Evolutionary conservation across 2,888 invertebrate genomes (phyloP).

Genomic region (Ashinkailepas kermadecensis): DNA sequence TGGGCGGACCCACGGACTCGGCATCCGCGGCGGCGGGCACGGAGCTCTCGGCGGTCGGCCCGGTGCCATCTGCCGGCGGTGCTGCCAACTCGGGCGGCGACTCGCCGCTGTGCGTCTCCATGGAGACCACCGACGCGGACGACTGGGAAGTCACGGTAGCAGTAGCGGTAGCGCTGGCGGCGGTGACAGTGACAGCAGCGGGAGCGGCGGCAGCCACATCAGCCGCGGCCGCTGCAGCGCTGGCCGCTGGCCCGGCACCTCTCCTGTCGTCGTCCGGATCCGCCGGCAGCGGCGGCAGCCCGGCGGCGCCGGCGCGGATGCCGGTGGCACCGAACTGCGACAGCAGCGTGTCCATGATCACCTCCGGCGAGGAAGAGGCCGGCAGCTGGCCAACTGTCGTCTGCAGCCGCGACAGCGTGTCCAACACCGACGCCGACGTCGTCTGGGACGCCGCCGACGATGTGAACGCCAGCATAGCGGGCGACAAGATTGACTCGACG

Average conservation of each 20-base stretch:
- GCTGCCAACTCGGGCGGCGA: background rate
- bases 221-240: background rate
- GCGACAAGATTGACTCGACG: conserved; percentile 18
- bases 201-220: background rate
- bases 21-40: background rate
- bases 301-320: conserved; percentile 13
- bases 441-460: background rate
- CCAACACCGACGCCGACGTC: background rate
- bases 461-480: conserved; percentile 12
- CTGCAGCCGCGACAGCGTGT: conserved; percentile 20
- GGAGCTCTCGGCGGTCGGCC: background rate
- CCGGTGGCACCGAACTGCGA: conserved; percentile 20
- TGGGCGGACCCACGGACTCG: background rate
- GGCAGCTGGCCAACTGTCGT: background rate
- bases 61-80: background rate
- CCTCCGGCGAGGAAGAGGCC: conserved; percentile 2
- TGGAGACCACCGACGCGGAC: too few relatives aligned
- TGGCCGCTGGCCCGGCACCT: background rate
- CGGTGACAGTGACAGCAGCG: background rate
- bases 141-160: too few relatives aligned
- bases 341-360: conserved; percentile 23
- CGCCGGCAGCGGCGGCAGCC: background rate
- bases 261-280: background rate
- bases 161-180: background rate
- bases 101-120: too few relatives aligned